A percentile compares a stretch with the other conserved stretches of the same genome.
Conservation (phyloP, 2,797 vertebrate genomes). For the Pseudotriccus pelzelni region DNA sequence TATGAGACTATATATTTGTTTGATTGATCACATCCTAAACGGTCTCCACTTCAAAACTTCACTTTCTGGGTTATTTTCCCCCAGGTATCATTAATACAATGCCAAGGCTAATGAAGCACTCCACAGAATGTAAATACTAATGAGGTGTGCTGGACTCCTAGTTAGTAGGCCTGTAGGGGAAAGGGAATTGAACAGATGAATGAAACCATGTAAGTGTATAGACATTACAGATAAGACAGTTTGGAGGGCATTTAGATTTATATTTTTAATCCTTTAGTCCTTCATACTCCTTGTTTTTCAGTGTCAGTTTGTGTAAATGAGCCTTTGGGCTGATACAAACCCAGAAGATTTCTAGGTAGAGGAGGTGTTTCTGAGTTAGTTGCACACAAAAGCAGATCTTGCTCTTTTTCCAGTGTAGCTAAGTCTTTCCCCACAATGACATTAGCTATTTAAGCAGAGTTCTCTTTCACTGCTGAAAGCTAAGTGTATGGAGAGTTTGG, state of each 20-base stretch:
- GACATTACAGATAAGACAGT: neutral
- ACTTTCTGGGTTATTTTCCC: constrained; percentile 15
- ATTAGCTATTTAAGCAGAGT: neutral
- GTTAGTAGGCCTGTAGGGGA: neutral
- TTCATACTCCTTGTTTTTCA: neutral
- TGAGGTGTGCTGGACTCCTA: neutral
- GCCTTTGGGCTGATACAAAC: neutral
- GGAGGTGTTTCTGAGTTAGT: neutral
- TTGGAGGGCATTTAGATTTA: neutral
- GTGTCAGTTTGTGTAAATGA: neutral
- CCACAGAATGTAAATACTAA: constrained; percentile 55
- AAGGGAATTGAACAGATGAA: constrained; percentile 26
- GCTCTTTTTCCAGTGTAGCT: neutral
- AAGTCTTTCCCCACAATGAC: neutral
- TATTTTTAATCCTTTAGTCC: neutral
- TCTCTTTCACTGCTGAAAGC: neutral
- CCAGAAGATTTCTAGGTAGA: neutral
- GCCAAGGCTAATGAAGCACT: constrained; percentile 44
- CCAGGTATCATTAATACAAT: constrained; percentile 52
- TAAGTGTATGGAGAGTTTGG: neutral
- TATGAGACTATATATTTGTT: constrained; percentile 23
- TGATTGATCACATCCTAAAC: constrained; percentile 11
- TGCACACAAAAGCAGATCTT: neutral
- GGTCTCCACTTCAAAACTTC: constrained; percentile 27
- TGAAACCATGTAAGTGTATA: neutral